Base-by-base conservation (phyloP, 2,113 vertebrate species). In the Halcyon senegalensis region DNA sequence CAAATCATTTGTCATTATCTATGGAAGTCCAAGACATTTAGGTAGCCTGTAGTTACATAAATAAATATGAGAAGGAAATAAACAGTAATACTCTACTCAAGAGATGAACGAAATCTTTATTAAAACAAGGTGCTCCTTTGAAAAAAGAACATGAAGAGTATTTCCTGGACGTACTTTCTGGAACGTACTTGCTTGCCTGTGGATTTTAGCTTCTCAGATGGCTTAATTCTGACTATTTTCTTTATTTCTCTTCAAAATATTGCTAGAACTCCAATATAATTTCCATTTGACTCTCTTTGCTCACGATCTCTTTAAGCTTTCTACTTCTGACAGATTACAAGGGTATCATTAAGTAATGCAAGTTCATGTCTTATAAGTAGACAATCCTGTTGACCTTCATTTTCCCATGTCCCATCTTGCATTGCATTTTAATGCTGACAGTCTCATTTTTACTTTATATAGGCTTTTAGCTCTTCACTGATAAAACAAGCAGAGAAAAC, bases 351-450 rank as follows among this genome's bases (percentile, higher is more conserved):
- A 96, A 96, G 88, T 96, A 95, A 94, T 96, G 92, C 95, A 93
- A 93, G 93, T 96, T 95, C 95, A 95, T 96, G 92, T 87, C 79
- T 95, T 95, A 84, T 94, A 94, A 93, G 94, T 55, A 93, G 92
- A 82, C 94, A 96, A 89, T 95, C 92, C 86, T 79, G 73, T 93
- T 97, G 96, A 97, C 95, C 94, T 96, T 96, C 84, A 78, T 84
- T 91, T 93, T n/a, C 46, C 68, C 3, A 9, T 74, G 53, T 84
- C 86, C 83, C 60, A 72, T 90, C 86, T 72, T 84, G 66, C 79
- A 82, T 31, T 14, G 13, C 81, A 91, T 96, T 93, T 96, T 89
- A 79, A 73, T 93, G 86, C 69, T 41, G 62, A 44, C 62, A 73
- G 66, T 28, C 69, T 81, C 80, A 84, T 68, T 96, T 93, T 91